Percentiles rank a stretch among this genome's conserved stretches.
Conservation (phyloP, 1,140 invertebrate genomes). For the Drosophila rhopaloa region DNA sequence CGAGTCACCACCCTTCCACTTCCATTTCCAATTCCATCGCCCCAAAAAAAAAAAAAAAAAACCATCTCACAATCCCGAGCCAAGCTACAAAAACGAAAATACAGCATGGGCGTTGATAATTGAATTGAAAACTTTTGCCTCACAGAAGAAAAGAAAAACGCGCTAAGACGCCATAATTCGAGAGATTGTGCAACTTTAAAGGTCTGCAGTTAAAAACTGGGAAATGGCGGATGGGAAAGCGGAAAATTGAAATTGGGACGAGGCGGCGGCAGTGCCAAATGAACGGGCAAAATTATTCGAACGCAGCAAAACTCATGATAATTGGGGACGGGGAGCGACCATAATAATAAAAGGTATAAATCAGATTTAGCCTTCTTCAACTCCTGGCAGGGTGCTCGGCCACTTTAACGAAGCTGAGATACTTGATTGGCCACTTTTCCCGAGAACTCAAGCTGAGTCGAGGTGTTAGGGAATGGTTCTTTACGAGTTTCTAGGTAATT, state of each 20-base stretch:
- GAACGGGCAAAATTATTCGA: not conserved
- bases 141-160: slow-evolving; percentile 25
- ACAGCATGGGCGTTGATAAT: slow-evolving; percentile 71
- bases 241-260: slow-evolving; percentile 57
- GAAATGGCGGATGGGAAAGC: slow-evolving; percentile 3
- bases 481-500: not conserved
- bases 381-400: slow-evolving; percentile 9
- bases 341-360: slow-evolving; percentile 66
- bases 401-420: slow-evolving; percentile 7
- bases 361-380: slow-evolving; percentile 54
- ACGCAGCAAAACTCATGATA: slow-evolving; percentile 10
- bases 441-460: slow-evolving; percentile 5
- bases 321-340: not conserved
- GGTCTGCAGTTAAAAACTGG: not conserved
- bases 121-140: slow-evolving; percentile 74
- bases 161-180: slow-evolving; percentile 66
- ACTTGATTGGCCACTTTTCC: slow-evolving; percentile 12
- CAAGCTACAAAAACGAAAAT: not conserved
- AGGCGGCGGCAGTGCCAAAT: slow-evolving; percentile 2
- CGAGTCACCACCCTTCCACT: slow-evolving; percentile 14
- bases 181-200: slow-evolving; percentile 50
- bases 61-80: not conserved
- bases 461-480: slow-evolving; percentile 5
- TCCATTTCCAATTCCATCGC: not conserved
- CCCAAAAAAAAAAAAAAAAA: not conserved